Evolutionary conservation across 2,113 vertebrate species (phyloP), one percentile per base, ranked within the genome.

Genomic region (Tupaia tana): DNA sequence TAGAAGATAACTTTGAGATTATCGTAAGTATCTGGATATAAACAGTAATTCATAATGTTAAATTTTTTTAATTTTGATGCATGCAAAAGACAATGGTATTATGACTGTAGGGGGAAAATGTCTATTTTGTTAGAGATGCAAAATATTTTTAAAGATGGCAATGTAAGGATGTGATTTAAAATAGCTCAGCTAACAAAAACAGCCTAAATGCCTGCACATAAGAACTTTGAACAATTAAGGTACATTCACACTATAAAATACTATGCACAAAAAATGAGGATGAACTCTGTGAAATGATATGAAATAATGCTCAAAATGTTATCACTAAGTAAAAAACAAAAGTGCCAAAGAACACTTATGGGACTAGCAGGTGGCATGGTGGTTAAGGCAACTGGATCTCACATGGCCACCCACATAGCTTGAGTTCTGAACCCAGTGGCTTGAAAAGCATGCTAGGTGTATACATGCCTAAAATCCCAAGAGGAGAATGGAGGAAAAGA

Each of bases 81-180:
- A 12, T 43, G 5, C 73, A 34, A 80, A 86, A 94, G 43, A 83
- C 61, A 59, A 59, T 59, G n/a, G 58, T 63, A 79, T 12, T 78
- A 4, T 81, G 59, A 89, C 64, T 66, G 24, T 25, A n/a, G 10
- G 61, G 34, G 20, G 61, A 84, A 86, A 86, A 54, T 34, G 6
- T 63, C 29, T 70, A n/a, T n/a, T 56, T 83, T 88, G 43, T 81
- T 25, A 77, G 11, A 67, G 59, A 93, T 54, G 59, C n/a, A 85
- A 95, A 85, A 90, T 85, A 5, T 87, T 31, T 82, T n/a, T 13
- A 25, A 92, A 91, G 7, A 78, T 24, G 61, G 74, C 54, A 69
- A 24, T 61, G 6, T 59, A 16, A 69, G 59, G 52, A 67, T 82
- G 20, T 75, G 61, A 27, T 59, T 91, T 81, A 75, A 67, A 95